A percentile compares a stretch with the other conserved stretches of the same genome.
These are phyloP conservation scores for Drusus annulatus DNA, from an alignment of 1,140 invertebrate species.

Conservation along the genomic window DNA sequence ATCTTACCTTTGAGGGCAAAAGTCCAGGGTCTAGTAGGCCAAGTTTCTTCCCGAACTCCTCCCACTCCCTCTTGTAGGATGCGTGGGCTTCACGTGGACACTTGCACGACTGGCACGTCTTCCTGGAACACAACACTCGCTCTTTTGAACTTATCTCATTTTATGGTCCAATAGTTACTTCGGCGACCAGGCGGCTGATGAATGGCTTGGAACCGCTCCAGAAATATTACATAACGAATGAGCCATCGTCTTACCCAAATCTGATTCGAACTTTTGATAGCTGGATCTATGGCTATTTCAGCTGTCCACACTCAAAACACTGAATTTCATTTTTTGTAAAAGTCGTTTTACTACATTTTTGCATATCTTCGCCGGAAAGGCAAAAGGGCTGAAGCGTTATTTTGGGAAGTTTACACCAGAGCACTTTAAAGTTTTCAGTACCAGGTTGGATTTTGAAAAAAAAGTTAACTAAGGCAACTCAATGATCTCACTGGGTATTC, in stretches of 20 bases:
- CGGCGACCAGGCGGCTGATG: neutral
- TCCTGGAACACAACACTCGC: constrained; percentile 72
- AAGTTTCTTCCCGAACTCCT: constrained; percentile 84
- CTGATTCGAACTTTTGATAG: constrained; percentile 8
- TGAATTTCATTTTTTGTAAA: no score
- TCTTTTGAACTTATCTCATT: neutral
- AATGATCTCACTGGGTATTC: no score
- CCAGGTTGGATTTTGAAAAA: no score
- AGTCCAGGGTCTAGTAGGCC: constrained; percentile 85
- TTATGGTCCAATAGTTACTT: neutral
- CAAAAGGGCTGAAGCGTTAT: no score
- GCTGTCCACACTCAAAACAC: neutral
- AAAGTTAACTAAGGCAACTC: no score
- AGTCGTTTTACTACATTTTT: no score
- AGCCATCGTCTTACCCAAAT: neutral
- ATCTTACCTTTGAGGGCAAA: constrained; percentile 71
- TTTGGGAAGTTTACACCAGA: no score
- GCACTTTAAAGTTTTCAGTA: no score
- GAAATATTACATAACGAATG: constrained; percentile 6
- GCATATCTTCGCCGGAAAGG: no score
- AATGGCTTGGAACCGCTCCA: constrained; percentile 2
- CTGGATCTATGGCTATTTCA: neutral
- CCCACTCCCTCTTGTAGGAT: constrained; percentile 90
- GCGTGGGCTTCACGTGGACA: constrained; percentile 89
- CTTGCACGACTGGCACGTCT: constrained; percentile 90